Evolutionary conservation across 2,888 invertebrate species (phyloP), one percentile per base, ranked within the genome.

Genomic region (Lutraria lutraria): DNA sequence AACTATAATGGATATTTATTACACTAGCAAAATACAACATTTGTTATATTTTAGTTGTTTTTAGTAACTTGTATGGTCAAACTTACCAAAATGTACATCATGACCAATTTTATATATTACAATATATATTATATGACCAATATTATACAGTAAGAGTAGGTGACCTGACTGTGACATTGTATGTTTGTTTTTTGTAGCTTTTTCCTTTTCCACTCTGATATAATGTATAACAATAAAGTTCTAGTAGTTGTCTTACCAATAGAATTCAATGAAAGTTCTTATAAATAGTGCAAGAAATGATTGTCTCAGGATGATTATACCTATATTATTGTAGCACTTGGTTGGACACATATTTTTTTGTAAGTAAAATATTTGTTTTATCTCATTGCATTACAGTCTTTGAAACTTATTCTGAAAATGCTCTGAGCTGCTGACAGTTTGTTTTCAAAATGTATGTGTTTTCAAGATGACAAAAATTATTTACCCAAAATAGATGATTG

Each of bases 351-450:
- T 68, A 34, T 76, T 34, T 31, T 31, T 31, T 31, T 76, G 76
- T 76, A 76, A 76, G 76, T 76, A 76, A 76, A 34, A 34, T 34
- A 19, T 31, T 31, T 31, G 31, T 34, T 34, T 2, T 29, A 34
- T 34, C 15, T 31, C 34, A 16, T 76, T 19, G 29, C 34, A 76
- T 21, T 8, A 34, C 31, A 76, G 76, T 76, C 76, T 76, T 76
- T 76, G 76, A 76, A 76, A 76, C 31, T 76, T 31, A 34, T 19
- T 76, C 16, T 76, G 76, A n/a, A 68, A 68, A 25, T 68, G n/a
- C 25, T 25, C 15, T 56, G 3, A 56, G 16, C 56, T 68, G 63
- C 63, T 25, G 63, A 68, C 60, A 21, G 15, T 6, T 60, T 19
- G 60, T 60, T n/a, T 60, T 8, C 60, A 60, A 60, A 21, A 68